phyloP scores from a whole-genome alignment of 1,140 invertebrate genomes.

The Tetramorium parvispinum region DNA sequence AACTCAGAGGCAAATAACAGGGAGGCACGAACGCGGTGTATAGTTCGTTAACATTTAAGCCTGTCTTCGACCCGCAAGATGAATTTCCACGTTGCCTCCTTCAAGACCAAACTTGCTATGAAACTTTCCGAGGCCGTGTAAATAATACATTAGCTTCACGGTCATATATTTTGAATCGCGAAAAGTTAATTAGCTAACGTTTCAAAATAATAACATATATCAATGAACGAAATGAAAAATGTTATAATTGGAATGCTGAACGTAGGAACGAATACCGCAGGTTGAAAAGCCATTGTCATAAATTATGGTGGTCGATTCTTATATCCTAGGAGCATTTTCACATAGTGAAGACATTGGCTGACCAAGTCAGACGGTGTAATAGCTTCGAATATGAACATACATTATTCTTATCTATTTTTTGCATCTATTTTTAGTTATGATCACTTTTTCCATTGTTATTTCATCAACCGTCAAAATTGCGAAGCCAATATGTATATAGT shows the following conservation, averaged over 20 bases:
- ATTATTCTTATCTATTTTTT: background rate
- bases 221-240: background rate
- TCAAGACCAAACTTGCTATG: background rate
- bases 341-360: background rate
- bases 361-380: background rate
- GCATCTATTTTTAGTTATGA: background rate
- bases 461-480: background rate
- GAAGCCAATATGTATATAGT: background rate
- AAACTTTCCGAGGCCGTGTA: conserved; percentile 17
- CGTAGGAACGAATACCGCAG: background rate
- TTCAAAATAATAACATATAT: background rate
- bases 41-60: conserved; percentile 20
- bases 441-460: background rate
- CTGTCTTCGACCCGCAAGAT: conserved; percentile 7
- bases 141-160: background rate
- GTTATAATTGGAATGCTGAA: background rate
- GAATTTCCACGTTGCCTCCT: background rate
- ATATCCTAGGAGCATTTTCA: no score
- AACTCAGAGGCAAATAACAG: conserved; percentile 32
- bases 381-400: background rate
- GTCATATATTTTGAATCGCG: background rate
- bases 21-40: background rate
- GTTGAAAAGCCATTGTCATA: background rate
- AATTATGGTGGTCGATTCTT: background rate
- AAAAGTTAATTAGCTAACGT: background rate